Conservation (phyloP, 2,888 invertebrate genomes). For the Drosophila helvetica region DNA sequence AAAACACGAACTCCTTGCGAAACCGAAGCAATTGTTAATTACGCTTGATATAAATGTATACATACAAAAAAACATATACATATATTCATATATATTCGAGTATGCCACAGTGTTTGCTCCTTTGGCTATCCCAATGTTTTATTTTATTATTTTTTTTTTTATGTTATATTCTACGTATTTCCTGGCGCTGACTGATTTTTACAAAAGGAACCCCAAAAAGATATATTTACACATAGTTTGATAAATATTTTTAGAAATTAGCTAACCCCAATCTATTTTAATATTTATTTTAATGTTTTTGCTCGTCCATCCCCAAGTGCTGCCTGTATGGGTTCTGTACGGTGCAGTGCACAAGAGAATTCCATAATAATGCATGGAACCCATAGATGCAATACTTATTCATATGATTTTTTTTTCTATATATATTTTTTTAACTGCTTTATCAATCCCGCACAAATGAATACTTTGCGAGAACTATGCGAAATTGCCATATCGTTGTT, state of each 20-base stretch:
- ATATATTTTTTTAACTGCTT: conserved; percentile 5
- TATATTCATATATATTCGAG: conserved; percentile 31
- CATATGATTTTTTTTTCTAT: conserved; percentile 8
- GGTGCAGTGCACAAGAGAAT: conserved; percentile 57
- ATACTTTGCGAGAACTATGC: conserved; percentile 1
- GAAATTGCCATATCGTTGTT: background rate
- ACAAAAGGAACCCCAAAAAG: conserved; percentile 34
- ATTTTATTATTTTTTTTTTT: conserved; percentile 27
- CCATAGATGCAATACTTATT: conserved; percentile 44
- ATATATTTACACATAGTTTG: conserved; percentile 42
- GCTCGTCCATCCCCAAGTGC: conserved; percentile 30
- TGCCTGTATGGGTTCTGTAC: conserved; percentile 16
- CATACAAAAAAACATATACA: conserved; percentile 15
- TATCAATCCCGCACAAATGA: background rate
- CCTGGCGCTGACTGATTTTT: conserved; percentile 62
- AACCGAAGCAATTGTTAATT: conserved; percentile 75
- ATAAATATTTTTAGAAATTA: conserved; percentile 52
- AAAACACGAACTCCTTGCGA: conserved; percentile 56
- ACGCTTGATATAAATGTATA: conserved; percentile 65
- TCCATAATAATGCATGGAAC: conserved; percentile 4
- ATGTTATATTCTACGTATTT: conserved; percentile 28
- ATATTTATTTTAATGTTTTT: conserved; percentile 48
- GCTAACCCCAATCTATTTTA: conserved; percentile 44
- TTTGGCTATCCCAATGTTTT: conserved; percentile 39
- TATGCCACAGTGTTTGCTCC: conserved; percentile 19